Evolutionary conservation across 2,888 invertebrate species (phyloP).

Genomic region (Agapetus fuscipes): DNA sequence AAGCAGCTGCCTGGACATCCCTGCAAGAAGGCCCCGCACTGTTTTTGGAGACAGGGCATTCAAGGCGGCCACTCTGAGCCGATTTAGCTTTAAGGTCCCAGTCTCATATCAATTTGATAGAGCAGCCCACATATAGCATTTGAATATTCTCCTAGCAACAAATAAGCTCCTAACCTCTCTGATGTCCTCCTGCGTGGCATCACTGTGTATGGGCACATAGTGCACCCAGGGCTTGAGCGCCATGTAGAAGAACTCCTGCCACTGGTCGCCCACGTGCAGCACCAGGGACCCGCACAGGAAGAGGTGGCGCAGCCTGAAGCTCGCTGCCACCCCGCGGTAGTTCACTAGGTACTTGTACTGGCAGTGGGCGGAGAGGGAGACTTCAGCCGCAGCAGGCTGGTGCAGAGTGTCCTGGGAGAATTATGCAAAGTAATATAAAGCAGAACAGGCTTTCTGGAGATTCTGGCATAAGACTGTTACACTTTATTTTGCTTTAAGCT

Average conservation of each 20-base stretch:
- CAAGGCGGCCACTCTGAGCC: too few relatives aligned
- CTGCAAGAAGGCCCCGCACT: too few relatives aligned
- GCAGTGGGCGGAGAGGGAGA: constrained; percentile 86
- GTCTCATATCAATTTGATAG: too few relatives aligned
- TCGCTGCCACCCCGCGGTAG: constrained; percentile 94
- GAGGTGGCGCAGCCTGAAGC: constrained; percentile 92
- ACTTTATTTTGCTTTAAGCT: too few relatives aligned
- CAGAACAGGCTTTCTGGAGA: too few relatives aligned
- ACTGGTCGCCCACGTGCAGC: constrained; percentile 89
- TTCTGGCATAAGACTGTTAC: too few relatives aligned
- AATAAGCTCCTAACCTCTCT: too few relatives aligned
- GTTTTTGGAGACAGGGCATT: too few relatives aligned
- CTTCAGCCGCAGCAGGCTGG: constrained; percentile 74
- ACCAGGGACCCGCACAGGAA: constrained; percentile 88
- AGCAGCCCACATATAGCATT: too few relatives aligned
- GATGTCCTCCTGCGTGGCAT: constrained; percentile 59
- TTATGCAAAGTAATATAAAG: not conserved
- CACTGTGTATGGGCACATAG: constrained; percentile 72
- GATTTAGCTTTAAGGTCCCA: too few relatives aligned
- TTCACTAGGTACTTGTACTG: constrained; percentile 91
- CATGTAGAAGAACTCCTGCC: constrained; percentile 92
- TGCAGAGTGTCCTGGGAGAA: constrained; percentile 70
- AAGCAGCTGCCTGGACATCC: too few relatives aligned
- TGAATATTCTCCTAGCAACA: too few relatives aligned
- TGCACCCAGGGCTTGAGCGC: constrained; percentile 91